These are phyloP conservation scores for Bruchidius siliquastri DNA, from an alignment of 2,888 invertebrate species.

Conservation along the genomic window DNA sequence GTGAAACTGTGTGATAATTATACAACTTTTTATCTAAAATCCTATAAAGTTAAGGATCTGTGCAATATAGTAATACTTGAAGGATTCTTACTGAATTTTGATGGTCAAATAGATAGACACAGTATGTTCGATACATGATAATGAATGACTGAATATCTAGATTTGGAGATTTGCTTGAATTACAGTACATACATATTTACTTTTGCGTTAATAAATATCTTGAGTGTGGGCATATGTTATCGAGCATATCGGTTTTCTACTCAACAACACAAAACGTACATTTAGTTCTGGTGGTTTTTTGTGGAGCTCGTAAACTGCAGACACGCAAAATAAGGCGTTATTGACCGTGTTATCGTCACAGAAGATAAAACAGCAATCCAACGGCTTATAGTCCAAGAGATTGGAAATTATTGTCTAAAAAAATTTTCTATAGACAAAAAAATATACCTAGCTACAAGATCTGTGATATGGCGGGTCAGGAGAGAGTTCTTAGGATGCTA, in stretches of 20 bases:
- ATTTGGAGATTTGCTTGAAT: not conserved
- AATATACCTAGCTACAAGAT: no score
- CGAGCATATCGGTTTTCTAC: not conserved
- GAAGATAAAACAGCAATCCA: not conserved
- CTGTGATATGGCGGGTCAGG: no score
- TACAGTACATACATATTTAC: not conserved
- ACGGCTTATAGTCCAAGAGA: not conserved
- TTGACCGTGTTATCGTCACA: not conserved
- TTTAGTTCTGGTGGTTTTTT: not conserved
- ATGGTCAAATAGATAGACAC: no score
- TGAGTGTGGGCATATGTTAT: not conserved
- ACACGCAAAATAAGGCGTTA: not conserved
- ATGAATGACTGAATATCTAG: not conserved
- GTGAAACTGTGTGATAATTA: no score
- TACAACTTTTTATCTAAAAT: no score
- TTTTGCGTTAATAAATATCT: not conserved
- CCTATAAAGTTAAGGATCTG: no score
- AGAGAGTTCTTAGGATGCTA: no score
- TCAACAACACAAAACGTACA: not conserved
- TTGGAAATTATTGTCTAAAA: not conserved
- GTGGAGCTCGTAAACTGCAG: not conserved
- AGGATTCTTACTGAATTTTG: no score
- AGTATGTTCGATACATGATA: no score
- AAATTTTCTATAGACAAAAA: no score
- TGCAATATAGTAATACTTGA: no score